These are phyloP conservation scores for Campaea margaritaria DNA, from an alignment of 2,888 invertebrate genomes.

Conservation along the genomic window DNA sequence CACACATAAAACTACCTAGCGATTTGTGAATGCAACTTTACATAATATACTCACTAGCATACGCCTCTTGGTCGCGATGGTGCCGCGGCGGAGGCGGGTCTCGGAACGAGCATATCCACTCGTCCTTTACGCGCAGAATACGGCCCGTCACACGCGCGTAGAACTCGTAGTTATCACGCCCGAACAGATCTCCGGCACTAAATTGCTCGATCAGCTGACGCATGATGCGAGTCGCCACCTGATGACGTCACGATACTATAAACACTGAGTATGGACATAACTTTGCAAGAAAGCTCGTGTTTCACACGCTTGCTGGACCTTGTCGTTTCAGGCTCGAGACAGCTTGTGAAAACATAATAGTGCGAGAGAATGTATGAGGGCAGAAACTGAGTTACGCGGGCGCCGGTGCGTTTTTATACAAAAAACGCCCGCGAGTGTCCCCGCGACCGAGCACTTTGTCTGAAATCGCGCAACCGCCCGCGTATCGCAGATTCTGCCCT, in stretches of 20 bases:
- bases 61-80: slow-evolving; percentile 87
- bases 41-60: slow-evolving; percentile 83
- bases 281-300: no score
- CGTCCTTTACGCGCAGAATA: slow-evolving; percentile 96
- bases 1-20: not conserved
- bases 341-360: no score
- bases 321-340: no score
- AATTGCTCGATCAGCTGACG: slow-evolving; percentile 99
- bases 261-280: not conserved
- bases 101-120: slow-evolving; percentile 97
- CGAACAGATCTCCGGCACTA: slow-evolving; percentile 97
- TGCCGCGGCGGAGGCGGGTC: slow-evolving; percentile 91
- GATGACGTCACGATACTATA: slow-evolving; percentile 28
- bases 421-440: no score
- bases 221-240: slow-evolving; percentile 98
- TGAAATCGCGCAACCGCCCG: no score
- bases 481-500: no score
- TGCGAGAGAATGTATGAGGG: no score
- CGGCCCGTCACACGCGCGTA: slow-evolving; percentile 97
- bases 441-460: no score
- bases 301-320: no score
- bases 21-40: no score
- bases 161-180: slow-evolving; percentile 97
- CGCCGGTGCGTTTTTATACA: no score
- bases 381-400: no score